Evolutionary conservation across 2,113 vertebrate genomes (phyloP).

Genomic region (Apus apus): DNA sequence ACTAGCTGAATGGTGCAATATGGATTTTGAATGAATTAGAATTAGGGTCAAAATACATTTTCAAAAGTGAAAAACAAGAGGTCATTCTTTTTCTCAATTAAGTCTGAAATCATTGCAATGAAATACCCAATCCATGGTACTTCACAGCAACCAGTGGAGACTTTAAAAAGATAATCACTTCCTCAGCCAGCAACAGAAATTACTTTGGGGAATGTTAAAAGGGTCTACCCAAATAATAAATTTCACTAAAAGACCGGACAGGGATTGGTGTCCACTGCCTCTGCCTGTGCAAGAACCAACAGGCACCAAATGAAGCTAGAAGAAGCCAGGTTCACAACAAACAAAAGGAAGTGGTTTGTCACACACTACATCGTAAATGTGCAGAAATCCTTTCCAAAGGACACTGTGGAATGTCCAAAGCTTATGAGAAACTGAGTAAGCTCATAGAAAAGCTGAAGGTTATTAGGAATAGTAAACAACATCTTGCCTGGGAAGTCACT

Average conservation of each 20-base stretch:
- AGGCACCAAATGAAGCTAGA: not conserved
- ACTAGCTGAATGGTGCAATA: not conserved
- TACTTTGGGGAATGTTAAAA: not conserved
- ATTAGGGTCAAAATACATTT: not conserved
- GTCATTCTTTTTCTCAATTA: not conserved
- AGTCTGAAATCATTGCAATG: not conserved
- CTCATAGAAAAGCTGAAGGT: not conserved
- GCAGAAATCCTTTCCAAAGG: not conserved
- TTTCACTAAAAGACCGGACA: not conserved
- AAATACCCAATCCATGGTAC: not conserved
- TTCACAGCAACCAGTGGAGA: not conserved
- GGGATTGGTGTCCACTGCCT: not conserved
- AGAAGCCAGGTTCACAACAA: not conserved
- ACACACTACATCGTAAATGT: not conserved
- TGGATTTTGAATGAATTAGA: not conserved
- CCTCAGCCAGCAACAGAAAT: not conserved
- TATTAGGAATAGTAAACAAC: not conserved
- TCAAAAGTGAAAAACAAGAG: not conserved
- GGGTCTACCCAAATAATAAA: not conserved
- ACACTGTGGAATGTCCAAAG: not conserved
- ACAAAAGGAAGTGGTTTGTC: not conserved
- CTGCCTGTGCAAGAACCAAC: not conserved
- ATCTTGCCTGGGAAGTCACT: not conserved
- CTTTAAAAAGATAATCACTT: not conserved
- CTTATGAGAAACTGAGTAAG: not conserved